Base-by-base conservation (phyloP, 2,888 invertebrate genomes). In the Drosophila picticornis region DNA sequence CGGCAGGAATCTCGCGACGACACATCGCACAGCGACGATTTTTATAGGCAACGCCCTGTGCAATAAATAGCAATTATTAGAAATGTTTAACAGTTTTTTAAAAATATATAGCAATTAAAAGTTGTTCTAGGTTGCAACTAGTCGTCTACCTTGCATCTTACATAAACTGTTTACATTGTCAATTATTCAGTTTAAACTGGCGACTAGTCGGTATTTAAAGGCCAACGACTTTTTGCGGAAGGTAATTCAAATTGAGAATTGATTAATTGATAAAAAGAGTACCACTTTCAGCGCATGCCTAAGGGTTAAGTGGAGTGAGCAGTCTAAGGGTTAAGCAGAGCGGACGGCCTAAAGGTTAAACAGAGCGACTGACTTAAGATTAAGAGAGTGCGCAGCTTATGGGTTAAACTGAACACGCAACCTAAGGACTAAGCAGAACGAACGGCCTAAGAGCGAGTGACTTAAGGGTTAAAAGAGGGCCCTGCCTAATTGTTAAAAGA, bases 1-100 rank as follows among this genome's bases (percentile, higher is more conserved):
- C 97, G 34, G 95, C 93, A n/a, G 98, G 98, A 73, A 99, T 98
- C 91, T 96, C 96, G 88, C 96, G 96, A 36, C 99, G 95, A 91
- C 99, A 99, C 96, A 99, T 96, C 2, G 99, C 98, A 94, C 99
- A 99, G 80, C 96, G 95, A 91, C 96, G 96, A 90, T 96, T 97
- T 92, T 97, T 97, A 91, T 97, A 96, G 2, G 97, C 96, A 86
- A 98, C 95, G 81, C 98, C 99, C 95, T 95, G 88, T 32, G 50
- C 2, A 22, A 32, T n/a, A n/a, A 34, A 25, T 22, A 62, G 16
- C n/a, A 10, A 1, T 7, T 55, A 36, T 11, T 25, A 27, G 10
- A 19, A 25, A 25, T 25, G 10, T 22, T 50, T 29, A 27, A 5
- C 19, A 27, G 50, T 6, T 27, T 16, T 4, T n/a, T n/a, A 9